Evolutionary conservation across 2,113 vertebrate species (phyloP), one percentile per base, ranked within the genome.

Genomic region (Smithornis capensis): DNA sequence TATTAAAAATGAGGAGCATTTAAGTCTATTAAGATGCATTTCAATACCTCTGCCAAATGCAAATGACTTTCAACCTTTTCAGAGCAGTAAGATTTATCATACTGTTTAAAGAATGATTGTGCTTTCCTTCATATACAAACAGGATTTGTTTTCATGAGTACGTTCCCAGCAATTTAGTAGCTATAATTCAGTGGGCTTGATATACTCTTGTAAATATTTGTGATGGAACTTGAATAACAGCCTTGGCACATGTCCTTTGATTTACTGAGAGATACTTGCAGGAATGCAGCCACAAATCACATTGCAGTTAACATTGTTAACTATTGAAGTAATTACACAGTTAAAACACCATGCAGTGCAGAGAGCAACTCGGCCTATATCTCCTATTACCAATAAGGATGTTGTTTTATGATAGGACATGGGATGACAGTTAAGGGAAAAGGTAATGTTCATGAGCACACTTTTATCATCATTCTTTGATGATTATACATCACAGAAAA

Each of bases 11-110:
- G 4, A 15, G 80, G 80, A 92, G 71, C 87, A 81, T 95, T 95
- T 96, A 91, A 95, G 79, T 92, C 83, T 95, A 95, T 97, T 97
- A 97, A 96, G 94, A 97, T 96, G 81, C 74, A 82, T 94, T 96
- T 96, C 94, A 97, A 93, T 96, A 95, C 76, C 62, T 94, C 23
- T 23, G n/a, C 60, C 87, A 96, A 94, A 97, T 95, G 92, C 86
- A 98, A 96, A 97, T 85, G 29, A 63, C 63, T 94, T 96, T 96
- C 92, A 95, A 85, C 83, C 93, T 98, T 98, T 97, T 88, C 94
- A 96, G 76, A 95, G 76, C 35, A 85, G 65, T 83, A 97, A 94
- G 92, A 97, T 97, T 97, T 97, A 97, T 90, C 49, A 40, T 73
- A 92, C 68, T 82, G 44, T 92, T 97, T 92, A 96, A 95, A 96